phyloP scores from a whole-genome alignment of 1,140 invertebrate genomes.

The Orussus abietinus region DNA sequence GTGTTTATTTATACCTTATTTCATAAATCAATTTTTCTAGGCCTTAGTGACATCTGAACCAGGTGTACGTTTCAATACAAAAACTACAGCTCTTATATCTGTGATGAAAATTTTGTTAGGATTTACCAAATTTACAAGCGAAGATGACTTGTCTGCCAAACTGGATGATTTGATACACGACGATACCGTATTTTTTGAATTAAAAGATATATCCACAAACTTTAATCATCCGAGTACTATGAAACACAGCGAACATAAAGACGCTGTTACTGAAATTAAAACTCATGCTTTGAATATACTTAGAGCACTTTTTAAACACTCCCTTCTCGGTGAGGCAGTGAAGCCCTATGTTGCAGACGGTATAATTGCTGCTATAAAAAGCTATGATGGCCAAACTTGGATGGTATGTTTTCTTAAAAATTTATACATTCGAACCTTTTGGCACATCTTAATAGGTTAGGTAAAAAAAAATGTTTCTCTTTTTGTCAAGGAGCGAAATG shows the following conservation, averaged over 20 bases:
- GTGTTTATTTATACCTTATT: constrained; percentile 8
- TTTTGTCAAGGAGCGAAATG: constrained; percentile 71
- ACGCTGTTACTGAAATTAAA: constrained; percentile 53
- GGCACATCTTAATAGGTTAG: too few species aligned
- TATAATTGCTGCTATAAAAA: constrained; percentile 68
- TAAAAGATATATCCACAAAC: constrained; percentile 13
- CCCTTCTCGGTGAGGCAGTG: constrained; percentile 69
- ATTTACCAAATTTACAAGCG: constrained; percentile 31
- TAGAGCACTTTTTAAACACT: constrained; percentile 73
- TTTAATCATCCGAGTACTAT: too few species aligned
- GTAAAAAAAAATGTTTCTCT: too few species aligned
- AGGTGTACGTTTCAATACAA: constrained; percentile 45
- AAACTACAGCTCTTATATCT: constrained; percentile 57
- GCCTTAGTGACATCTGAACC: constrained; percentile 71
- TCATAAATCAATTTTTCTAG: constrained; percentile 47
- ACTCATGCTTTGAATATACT: constrained; percentile 86
- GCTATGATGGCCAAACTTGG: constrained; percentile 75
- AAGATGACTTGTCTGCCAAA: constrained; percentile 17
- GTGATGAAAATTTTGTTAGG: constrained; percentile 56
- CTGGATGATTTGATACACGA: constrained; percentile 27
- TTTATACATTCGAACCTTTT: constrained; percentile 4
- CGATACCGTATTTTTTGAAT: constrained; percentile 28
- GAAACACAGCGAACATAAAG: constrained; percentile 2
- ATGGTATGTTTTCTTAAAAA: constrained; percentile 57
- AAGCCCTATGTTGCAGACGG: constrained; percentile 69